Conservation (phyloP, 2,888 invertebrate species). For the Acanthopleura granulata region DNA sequence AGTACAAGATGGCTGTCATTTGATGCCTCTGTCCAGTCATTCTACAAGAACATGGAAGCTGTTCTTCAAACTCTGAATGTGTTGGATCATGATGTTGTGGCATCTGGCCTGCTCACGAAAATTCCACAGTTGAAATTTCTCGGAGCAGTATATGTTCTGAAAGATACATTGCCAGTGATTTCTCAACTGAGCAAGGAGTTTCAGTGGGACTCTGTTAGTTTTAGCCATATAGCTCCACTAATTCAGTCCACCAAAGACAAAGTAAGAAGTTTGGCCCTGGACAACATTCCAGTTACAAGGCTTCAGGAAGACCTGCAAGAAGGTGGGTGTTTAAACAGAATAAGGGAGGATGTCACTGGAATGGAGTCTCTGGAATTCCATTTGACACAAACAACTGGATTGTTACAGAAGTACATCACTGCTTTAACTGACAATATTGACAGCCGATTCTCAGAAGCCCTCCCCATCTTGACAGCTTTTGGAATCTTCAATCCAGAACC, state of each 20-base stretch:
- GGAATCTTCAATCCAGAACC: not conserved
- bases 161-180: slow-evolving; percentile 29
- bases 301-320: not conserved
- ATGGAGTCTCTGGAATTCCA: too few relatives aligned
- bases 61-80: slow-evolving; percentile 25
- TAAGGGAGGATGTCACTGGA: not conserved
- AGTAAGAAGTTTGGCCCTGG: not conserved
- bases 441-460: not conserved
- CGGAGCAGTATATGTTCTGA: slow-evolving; percentile 28
- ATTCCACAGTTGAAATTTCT: slow-evolving; percentile 30
- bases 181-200: slow-evolving; percentile 26
- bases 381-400: not conserved
- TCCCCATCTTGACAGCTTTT: not conserved
- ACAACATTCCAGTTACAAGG: not conserved
- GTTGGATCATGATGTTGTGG: slow-evolving; percentile 28
- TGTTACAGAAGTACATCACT: not conserved
- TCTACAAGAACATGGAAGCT: slow-evolving; percentile 27
- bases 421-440: not conserved
- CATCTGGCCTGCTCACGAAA: slow-evolving; percentile 32
- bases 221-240: slow-evolving; percentile 20
- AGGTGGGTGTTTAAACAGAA: not conserved
- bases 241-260: slow-evolving; percentile 13
- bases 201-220: slow-evolving; percentile 26
- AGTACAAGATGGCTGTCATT: slow-evolving; percentile 38
- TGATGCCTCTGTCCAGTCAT: slow-evolving; percentile 30